A percentile compares a stretch with the other conserved stretches of the same genome.
These are phyloP conservation scores for Mungos mungo DNA, from an alignment of 2,113 vertebrate species.

Conservation along the genomic window DNA sequence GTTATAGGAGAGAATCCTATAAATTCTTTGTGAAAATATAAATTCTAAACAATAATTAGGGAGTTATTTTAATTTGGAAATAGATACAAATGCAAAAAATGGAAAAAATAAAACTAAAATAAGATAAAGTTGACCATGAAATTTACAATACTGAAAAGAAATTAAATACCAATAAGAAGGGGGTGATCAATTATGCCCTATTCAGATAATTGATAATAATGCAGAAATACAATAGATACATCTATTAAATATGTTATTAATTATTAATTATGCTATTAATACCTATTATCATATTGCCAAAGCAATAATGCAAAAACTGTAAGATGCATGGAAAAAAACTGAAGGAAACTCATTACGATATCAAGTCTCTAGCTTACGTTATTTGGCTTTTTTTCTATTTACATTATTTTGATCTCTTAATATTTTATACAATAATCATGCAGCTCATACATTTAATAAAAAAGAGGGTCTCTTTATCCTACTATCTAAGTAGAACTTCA, in stretches of 20 bases:
- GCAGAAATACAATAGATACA: not conserved
- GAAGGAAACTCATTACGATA: not conserved
- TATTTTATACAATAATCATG: not conserved
- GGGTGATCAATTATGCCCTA: not conserved
- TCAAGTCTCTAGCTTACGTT: not conserved
- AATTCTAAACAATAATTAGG: not conserved
- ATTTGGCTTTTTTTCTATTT: not conserved
- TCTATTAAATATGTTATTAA: not conserved
- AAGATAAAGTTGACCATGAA: not conserved
- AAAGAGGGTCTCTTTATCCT: not conserved
- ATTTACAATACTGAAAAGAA: not conserved
- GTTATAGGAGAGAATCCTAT: not conserved
- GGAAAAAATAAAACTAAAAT: not conserved
- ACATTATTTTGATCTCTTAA: not conserved
- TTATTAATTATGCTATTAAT: not conserved
- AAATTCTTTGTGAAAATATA: not conserved
- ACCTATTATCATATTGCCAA: not conserved
- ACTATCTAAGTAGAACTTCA: not conserved
- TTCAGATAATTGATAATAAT: not conserved
- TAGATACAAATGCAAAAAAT: not conserved
- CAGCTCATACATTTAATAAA: not conserved
- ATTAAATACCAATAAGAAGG: not conserved
- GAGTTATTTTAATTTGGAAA: constrained; percentile 50
- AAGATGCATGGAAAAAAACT: not conserved
- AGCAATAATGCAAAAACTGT: not conserved